These are phyloP conservation scores for Drosophila guanche DNA, from an alignment of 1,140 invertebrate species.

Conservation along the genomic window DNA sequence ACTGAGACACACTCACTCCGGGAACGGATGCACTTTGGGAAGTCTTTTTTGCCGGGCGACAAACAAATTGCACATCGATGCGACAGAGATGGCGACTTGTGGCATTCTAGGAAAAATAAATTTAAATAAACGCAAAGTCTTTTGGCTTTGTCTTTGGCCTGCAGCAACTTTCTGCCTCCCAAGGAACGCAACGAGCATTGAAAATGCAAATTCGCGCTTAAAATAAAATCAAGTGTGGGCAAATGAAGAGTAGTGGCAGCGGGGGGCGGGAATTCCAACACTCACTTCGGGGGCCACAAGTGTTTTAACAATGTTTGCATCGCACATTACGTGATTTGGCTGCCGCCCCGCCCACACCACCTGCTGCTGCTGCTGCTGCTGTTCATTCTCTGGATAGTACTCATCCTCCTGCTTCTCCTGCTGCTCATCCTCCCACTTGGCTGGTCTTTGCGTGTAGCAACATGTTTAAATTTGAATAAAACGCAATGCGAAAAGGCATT, in stretches of 20 bases:
- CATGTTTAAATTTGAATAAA: conserved; percentile 78
- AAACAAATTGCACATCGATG: conserved; percentile 79
- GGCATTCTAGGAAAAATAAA: conserved; percentile 81
- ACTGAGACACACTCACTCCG: conserved; percentile 1
- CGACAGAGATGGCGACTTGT: conserved; percentile 65
- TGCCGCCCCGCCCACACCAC: conserved; percentile 35
- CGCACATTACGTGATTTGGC: conserved; percentile 79
- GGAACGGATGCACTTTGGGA: conserved; percentile 42
- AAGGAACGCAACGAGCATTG: conserved; percentile 32
- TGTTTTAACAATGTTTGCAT: conserved; percentile 80
- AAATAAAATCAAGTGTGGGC: conserved; percentile 71
- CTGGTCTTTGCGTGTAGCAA: conserved; percentile 64
- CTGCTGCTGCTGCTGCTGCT: too few species aligned
- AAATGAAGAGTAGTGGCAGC: conserved; percentile 6
- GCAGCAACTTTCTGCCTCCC: background rate
- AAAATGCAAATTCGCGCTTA: conserved; percentile 71
- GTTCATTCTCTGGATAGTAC: background rate
- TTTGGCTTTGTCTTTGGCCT: conserved; percentile 1
- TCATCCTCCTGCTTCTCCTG: conserved; percentile 6
- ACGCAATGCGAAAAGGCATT: conserved; percentile 30
- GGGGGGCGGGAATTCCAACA: conserved; percentile 2
- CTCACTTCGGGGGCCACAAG: conserved; percentile 55
- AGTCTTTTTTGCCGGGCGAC: conserved; percentile 33
- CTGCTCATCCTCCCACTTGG: conserved; percentile 13
- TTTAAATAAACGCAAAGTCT: conserved; percentile 73